These are phyloP conservation scores for Diacarnus erythraeanus DNA, from an alignment of 37 sponge, comb jelly and placozoan genomes.

Conservation along the genomic window DNA sequence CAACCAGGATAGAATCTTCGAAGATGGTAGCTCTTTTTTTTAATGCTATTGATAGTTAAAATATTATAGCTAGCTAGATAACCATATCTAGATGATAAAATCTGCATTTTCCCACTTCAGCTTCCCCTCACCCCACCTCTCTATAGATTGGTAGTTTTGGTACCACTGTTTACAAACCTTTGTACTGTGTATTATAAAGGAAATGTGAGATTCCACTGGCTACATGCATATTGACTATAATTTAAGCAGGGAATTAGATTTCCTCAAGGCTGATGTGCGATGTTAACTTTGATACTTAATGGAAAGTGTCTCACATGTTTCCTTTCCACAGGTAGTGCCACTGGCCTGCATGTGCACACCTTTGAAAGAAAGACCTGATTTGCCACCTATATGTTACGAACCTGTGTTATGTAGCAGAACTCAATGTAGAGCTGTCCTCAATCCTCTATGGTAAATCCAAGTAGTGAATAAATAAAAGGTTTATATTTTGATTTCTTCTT, in stretches of 20 bases:
- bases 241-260: too few species aligned
- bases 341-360: constrained; percentile 86
- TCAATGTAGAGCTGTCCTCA: constrained; percentile 91
- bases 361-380: constrained; percentile 94
- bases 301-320: too few species aligned
- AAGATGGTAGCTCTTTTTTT: constrained; percentile 73
- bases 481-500: not conserved
- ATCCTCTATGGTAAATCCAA: constrained; percentile 89
- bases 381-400: constrained; percentile 94
- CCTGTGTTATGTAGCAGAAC: constrained; percentile 90
- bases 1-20: constrained; percentile 90
- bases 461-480: not conserved
- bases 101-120: not conserved
- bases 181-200: too few species aligned
- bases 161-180: too few species aligned
- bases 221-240: too few species aligned
- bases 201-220: too few species aligned
- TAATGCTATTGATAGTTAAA: not conserved
- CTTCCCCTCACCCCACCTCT: not conserved
- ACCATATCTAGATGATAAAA: not conserved
- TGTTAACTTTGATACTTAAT: too few species aligned
- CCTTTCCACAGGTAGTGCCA: constrained; percentile 84
- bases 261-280: too few species aligned
- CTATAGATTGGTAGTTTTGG: not conserved
- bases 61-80: not conserved